phyloP scores from a whole-genome alignment of 2,888 invertebrate genomes.

The Diaphora mendica region DNA sequence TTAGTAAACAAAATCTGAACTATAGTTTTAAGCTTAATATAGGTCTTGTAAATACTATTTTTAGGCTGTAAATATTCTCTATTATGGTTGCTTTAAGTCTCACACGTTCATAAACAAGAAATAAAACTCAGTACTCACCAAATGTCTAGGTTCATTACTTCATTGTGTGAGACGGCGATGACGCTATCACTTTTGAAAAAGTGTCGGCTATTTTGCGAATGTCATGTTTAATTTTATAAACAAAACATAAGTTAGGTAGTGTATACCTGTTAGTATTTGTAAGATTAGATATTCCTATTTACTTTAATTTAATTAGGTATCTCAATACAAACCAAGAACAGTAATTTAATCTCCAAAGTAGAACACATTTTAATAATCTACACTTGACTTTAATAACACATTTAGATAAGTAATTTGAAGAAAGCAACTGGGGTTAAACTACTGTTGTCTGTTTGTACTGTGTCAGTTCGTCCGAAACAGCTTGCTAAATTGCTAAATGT shows the following conservation, averaged over 20 bases:
- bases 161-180: conserved; percentile 19
- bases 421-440: conserved; percentile 14
- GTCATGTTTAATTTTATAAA: conserved; percentile 59
- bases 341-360: conserved; percentile 20
- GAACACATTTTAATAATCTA: background rate
- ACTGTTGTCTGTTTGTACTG: conserved; percentile 34
- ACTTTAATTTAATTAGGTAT: conserved; percentile 36
- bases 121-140: conserved; percentile 12
- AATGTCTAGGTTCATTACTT: conserved; percentile 14
- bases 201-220: conserved; percentile 38
- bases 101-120: conserved; percentile 33
- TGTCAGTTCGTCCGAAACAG: conserved; percentile 25
- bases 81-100: conserved; percentile 46
- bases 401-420: conserved; percentile 27
- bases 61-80: conserved; percentile 64
- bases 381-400: background rate
- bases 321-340: conserved; percentile 29
- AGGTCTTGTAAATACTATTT: conserved; percentile 60
- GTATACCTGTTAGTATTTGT: conserved; percentile 46
- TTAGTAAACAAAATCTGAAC: conserved; percentile 48
- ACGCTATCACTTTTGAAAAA: conserved; percentile 39
- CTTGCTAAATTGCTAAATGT: conserved; percentile 26
- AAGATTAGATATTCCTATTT: conserved; percentile 46
- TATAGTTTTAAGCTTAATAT: conserved; percentile 41
- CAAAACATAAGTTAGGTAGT: conserved; percentile 43